Conservation (phyloP, 2,888 invertebrate species). For the Eretmocerus hayati region DNA sequence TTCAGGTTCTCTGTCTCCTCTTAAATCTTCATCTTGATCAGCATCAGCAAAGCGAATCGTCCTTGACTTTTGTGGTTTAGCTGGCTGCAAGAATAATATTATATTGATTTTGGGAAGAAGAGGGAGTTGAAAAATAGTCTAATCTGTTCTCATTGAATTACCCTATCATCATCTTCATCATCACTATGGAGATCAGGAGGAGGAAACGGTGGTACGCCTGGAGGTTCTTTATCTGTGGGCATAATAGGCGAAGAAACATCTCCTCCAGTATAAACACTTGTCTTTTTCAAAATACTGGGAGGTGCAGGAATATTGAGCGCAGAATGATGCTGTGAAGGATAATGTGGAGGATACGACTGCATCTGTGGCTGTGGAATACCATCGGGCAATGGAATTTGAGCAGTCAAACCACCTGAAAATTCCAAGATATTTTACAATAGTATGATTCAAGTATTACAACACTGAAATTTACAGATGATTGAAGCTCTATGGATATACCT, state of each 20-base stretch:
- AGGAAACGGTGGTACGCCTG: conserved; percentile 82
- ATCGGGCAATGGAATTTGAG: conserved; percentile 55
- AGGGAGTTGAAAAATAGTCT: too few species aligned
- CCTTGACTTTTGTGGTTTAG: conserved; percentile 47
- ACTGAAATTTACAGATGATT: background rate
- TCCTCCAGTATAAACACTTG: conserved; percentile 51
- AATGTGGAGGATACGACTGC: conserved; percentile 40
- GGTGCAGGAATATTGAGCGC: conserved; percentile 54
- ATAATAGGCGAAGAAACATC: conserved; percentile 32
- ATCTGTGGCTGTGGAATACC: conserved; percentile 43
- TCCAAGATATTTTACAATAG: too few species aligned
- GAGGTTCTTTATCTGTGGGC: conserved; percentile 58
- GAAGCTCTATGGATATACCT: conserved; percentile 29
- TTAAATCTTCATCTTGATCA: conserved; percentile 43
- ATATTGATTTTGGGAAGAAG: too few species aligned
- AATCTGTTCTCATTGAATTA: too few species aligned
- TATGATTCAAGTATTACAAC: too few species aligned
- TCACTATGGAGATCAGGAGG: conserved; percentile 66
- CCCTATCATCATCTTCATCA: conserved; percentile 47
- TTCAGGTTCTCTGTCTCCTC: conserved; percentile 39
- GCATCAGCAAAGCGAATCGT: conserved; percentile 60
- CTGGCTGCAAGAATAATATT: conserved; percentile 29
- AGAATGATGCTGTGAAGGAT: conserved; percentile 46
- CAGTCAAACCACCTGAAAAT: conserved; percentile 46
- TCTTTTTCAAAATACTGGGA: conserved; percentile 67